Evolutionary conservation across 2,888 invertebrate genomes (phyloP), one percentile per base, ranked within the genome.

Genomic region (Lamellibrachia columna): DNA sequence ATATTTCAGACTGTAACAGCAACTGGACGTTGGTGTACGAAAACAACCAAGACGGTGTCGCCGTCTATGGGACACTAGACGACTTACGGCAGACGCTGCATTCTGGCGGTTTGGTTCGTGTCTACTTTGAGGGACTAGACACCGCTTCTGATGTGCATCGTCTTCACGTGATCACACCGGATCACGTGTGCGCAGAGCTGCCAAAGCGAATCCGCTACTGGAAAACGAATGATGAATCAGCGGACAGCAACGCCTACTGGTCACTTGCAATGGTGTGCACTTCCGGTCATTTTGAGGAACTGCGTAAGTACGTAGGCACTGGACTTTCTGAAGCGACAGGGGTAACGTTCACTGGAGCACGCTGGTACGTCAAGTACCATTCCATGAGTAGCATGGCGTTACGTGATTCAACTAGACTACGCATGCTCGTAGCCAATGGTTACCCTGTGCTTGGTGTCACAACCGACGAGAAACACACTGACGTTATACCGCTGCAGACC

Each of bases 171-270:
- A n/a, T 75, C 75, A 75, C 15, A 22, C 75, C 75, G 15, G 22
- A 75, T 75, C 75, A 75, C 75, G 75, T 75, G 15, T 75, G 75
- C n/a, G 75, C 75, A 15, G 75, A 22, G 75, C 75, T 75, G 75
- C 6, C 75, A 22, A 75, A 75, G 75, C 75, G 75, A 75, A 75
- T 75, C 75, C 75, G 75, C 75, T 75, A 75, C 75, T n/a, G 75
- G 75, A 75, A 75, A 22, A 22, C 75, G 22, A n/a, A 15, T 4
- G 75, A 75, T n/a, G 75, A 22, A 75, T 75, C 75, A n/a, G 75
- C 75, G 75, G 75, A 75, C 22, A 75, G 75, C 75, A n/a, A 75
- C 22, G 75, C 75, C n/a, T 75, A 75, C 75, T 75, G 75, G 75
- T 15, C 75, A 22, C 75, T 75, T 11, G 75, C 75, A 22, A 75